phyloP scores from a whole-genome alignment of 2,797 vertebrate genomes.

The Erethizon dorsatum region DNA sequence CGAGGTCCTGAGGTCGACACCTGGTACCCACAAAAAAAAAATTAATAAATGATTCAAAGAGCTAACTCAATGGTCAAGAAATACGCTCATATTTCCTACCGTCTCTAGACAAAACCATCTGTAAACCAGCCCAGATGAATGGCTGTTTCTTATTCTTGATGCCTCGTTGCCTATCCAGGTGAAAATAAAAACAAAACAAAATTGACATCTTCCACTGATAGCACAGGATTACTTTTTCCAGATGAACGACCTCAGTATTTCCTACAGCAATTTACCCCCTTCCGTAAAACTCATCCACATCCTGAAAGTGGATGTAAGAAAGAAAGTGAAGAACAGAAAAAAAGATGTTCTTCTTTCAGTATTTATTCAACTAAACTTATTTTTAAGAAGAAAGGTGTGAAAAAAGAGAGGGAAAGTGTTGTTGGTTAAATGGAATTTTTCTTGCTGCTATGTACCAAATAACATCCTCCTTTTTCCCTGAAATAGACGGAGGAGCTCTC shows the following conservation, averaged over 20 bases:
- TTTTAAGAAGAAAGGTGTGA: neutral
- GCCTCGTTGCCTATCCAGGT: neutral
- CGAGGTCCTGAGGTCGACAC: no score
- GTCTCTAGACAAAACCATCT: neutral
- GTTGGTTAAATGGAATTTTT: neutral
- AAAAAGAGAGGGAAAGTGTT: neutral
- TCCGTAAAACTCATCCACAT: neutral
- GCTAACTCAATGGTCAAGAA: neutral
- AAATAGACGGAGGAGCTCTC: neutral
- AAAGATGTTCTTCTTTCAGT: neutral
- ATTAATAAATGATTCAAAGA: neutral
- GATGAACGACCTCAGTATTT: constrained; percentile 39
- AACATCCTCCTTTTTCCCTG: neutral
- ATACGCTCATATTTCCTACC: neutral
- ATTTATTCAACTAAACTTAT: constrained; percentile 25
- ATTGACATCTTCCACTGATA: neutral
- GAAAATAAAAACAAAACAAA: neutral
- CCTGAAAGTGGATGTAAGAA: neutral
- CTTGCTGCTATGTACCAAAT: constrained; percentile 6
- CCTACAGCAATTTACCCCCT: neutral
- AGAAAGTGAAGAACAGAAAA: neutral
- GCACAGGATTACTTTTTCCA: neutral
- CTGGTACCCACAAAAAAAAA: no score
- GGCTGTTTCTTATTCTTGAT: neutral
- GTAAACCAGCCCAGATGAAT: neutral